These are phyloP conservation scores for Cheilosia impressa DNA, from an alignment of 2,888 invertebrate species.

Conservation along the genomic window DNA sequence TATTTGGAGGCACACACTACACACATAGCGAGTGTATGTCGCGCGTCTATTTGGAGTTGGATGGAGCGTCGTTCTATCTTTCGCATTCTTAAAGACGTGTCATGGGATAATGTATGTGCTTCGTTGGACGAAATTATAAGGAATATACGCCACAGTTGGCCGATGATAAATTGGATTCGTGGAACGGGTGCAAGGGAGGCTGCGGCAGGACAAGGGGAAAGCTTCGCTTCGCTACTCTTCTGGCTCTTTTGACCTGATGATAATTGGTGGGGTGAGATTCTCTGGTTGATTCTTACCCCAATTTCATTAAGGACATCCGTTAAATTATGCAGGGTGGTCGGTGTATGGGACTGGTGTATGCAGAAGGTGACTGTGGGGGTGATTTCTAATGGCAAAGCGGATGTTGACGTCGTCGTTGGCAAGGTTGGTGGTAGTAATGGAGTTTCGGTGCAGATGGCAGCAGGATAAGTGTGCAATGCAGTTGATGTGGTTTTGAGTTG, in stretches of 20 bases:
- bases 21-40: slow-evolving; percentile 26
- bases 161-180: slow-evolving; percentile 74
- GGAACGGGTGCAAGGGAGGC: slow-evolving; percentile 5
- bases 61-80: slow-evolving; percentile 44
- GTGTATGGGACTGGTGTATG: slow-evolving; percentile 49
- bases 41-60: slow-evolving; percentile 41
- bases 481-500: slow-evolving; percentile 73
- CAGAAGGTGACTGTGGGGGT: slow-evolving; percentile 41
- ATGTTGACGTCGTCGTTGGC: slow-evolving; percentile 29
- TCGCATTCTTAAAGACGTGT: slow-evolving; percentile 74
- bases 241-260: slow-evolving; percentile 65
- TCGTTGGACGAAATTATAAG: slow-evolving; percentile 60
- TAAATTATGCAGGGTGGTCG: slow-evolving; percentile 81
- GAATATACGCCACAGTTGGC: slow-evolving; percentile 74
- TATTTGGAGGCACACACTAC: background rate
- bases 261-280: slow-evolving; percentile 72
- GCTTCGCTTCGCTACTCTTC: slow-evolving; percentile 2
- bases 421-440: slow-evolving; percentile 27
- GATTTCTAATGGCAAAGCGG: slow-evolving; percentile 72
- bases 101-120: slow-evolving; percentile 73
- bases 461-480: slow-evolving; percentile 74
- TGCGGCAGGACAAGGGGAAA: slow-evolving; percentile 8
- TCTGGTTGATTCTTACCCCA: slow-evolving; percentile 77
- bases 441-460: slow-evolving; percentile 68
- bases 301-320: slow-evolving; percentile 82